A percentile compares a stretch with the other conserved stretches of the same genome.
Evolutionary conservation across 2,797 vertebrate species (phyloP).

Genomic region (Pogonophryne albipinna): DNA sequence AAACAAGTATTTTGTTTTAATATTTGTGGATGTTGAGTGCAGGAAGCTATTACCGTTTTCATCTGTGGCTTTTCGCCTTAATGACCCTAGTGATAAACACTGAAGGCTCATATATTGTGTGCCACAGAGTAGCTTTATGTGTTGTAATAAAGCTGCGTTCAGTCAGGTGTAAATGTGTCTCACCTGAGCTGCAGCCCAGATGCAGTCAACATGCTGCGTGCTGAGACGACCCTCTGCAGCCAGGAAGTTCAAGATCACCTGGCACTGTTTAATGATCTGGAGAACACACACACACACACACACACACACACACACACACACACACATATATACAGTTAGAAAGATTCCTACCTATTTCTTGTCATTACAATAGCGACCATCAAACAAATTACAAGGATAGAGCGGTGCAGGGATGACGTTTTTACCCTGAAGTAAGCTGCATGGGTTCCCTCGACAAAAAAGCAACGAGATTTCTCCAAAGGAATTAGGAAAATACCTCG

Average conservation of each 20-base stretch:
- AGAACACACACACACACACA: conserved; percentile 1
- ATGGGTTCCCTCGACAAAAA: too few relatives aligned
- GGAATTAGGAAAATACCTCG: too few relatives aligned
- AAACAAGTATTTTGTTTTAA: too few relatives aligned
- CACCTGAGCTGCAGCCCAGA: conserved; percentile 99
- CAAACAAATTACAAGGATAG: too few relatives aligned
- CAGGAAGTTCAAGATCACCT: conserved; percentile 99
- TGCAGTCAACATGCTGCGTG: conserved; percentile 98
- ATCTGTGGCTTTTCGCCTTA: rapidly evolving
- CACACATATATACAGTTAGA: too few relatives aligned
- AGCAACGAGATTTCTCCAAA: too few relatives aligned
- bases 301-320: too few relatives aligned
- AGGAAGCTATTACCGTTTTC: not conserved
- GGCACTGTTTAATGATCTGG: conserved; percentile 99
- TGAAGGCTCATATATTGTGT: not conserved
- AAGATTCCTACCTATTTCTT: too few relatives aligned
- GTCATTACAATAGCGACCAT: too few relatives aligned
- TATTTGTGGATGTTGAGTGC: too few relatives aligned
- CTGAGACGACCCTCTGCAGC: conserved; percentile 97
- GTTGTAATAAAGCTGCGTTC: not conserved
- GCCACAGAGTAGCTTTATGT: not conserved
- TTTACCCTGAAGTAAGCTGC: too few relatives aligned
- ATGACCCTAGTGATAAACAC: not conserved
- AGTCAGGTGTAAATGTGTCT: not conserved
- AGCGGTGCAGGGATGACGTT: too few relatives aligned